A percentile compares a stretch with the other conserved stretches of the same genome.
Evolutionary conservation across 2,888 invertebrate species (phyloP).

Genomic region (Amiota communis): DNA sequence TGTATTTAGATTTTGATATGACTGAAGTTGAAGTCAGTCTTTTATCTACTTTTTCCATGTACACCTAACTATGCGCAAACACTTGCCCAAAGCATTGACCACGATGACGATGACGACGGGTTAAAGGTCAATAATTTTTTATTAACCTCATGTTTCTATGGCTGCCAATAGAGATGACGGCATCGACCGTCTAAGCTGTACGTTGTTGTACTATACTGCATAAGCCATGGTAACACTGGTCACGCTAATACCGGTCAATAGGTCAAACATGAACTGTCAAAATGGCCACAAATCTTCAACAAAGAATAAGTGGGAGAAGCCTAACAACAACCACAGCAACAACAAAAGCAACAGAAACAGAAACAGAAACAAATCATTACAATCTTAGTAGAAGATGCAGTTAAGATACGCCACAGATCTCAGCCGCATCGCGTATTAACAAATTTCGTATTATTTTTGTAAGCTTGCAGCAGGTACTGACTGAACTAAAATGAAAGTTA

Average conservation of each 20-base stretch:
- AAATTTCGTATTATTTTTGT: constrained; percentile 27
- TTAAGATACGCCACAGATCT: not conserved
- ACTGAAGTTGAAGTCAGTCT: not conserved
- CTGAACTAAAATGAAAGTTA: too few species aligned
- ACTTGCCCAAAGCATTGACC: constrained; percentile 22
- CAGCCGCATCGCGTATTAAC: constrained; percentile 33
- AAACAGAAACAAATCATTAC: constrained; percentile 15
- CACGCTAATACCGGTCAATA: constrained; percentile 52
- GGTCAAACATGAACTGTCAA: constrained; percentile 55
- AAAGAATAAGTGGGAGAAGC: constrained; percentile 44
- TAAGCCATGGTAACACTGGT: constrained; percentile 30
- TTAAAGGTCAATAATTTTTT: constrained; percentile 66
- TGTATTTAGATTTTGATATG: not conserved
- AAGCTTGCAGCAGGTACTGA: not conserved
- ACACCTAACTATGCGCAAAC: not conserved
- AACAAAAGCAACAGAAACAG: constrained; percentile 49
- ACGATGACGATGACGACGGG: constrained; percentile 19
- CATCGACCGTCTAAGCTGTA: not conserved
- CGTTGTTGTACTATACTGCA: not conserved
- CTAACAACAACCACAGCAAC: constrained; percentile 42
- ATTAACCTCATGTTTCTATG: constrained; percentile 57
- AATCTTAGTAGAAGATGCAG: too few species aligned
- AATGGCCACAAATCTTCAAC: constrained; percentile 46
- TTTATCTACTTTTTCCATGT: not conserved
- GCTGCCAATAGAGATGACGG: not conserved